These are phyloP conservation scores for Sinocyclocheilus grahami DNA, from an alignment of 2,113 vertebrate species.

Conservation along the genomic window DNA sequence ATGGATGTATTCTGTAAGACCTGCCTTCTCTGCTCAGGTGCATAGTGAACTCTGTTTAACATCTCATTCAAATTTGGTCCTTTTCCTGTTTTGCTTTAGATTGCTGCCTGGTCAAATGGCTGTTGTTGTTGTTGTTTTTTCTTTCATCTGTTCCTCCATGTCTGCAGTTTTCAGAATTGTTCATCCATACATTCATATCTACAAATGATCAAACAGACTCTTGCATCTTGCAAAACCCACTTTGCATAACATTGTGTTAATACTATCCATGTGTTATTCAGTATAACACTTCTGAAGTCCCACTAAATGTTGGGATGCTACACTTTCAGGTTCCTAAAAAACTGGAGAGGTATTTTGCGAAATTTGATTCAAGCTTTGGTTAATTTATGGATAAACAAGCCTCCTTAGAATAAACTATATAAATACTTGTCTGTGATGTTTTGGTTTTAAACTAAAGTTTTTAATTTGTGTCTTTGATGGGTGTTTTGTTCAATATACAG, in stretches of 20 bases:
- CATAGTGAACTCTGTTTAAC: not conserved
- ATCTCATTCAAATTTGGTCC: not conserved
- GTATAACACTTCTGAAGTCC: not conserved
- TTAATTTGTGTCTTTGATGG: not conserved
- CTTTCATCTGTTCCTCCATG: not conserved
- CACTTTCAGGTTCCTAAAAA: slow-evolving; percentile 13
- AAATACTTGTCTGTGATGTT: slow-evolving; percentile 1
- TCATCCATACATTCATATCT: not conserved
- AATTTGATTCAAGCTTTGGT: slow-evolving; percentile 59
- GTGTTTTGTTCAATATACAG: slow-evolving; percentile 4
- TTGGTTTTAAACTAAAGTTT: not conserved
- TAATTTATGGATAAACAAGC: slow-evolving; percentile 75
- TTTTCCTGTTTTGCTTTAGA: not conserved
- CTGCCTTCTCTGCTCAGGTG: slow-evolving; percentile 40
- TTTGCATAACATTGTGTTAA: not conserved
- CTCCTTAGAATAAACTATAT: slow-evolving; percentile 64
- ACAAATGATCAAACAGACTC: not conserved
- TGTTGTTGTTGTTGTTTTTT: not conserved
- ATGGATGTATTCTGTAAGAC: not conserved
- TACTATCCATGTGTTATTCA: not conserved
- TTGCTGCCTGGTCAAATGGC: not conserved
- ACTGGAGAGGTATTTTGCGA: slow-evolving; percentile 3
- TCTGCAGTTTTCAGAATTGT: not conserved
- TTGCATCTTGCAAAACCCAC: too few species aligned
- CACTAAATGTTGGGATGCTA: not conserved